Base-by-base conservation (phyloP, 2,888 invertebrate genomes). In the Dolomedes plantarius region DNA sequence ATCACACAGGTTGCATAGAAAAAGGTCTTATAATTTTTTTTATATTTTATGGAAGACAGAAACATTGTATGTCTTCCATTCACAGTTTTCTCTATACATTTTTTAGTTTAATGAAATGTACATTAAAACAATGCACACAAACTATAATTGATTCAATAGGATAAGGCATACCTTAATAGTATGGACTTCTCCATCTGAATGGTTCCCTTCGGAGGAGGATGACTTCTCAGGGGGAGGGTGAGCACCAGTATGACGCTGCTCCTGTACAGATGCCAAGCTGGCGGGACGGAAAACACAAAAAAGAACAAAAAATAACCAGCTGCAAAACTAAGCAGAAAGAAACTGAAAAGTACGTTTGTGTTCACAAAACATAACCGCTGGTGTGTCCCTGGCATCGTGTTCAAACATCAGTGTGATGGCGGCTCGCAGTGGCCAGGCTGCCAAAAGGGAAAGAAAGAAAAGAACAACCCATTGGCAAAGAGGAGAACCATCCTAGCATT, bases 241-340 rank as follows among this genome's bases (percentile, higher is more conserved):
- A 89, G 85, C 87, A 78, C 87, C 89, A 46, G 88, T 89, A 79
- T 89, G 88, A 56, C 97, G 94, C 92, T 98, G 97, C 92, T 98
- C 98, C 93, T 98, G 98, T 64, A 98, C 98, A 92, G 97, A 97
- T 64, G 98, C 98, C 92, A 98, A 94, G 91, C 98, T 98, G 91
- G 68, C 72, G 78, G 71, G 71, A 50, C 68, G 77, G 83, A 71
- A 76, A 83, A 76, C 74, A 68, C 74, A 76, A 86, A 74, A 72
- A 71, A 68, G 69, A 86, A 39, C 41, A 86, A 86, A 78, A 67
- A 78, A 85, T 72, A 85, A 79, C 80, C 79, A 76, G 79, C 80
- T 79, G 86, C 79, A 86, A 71, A 86, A 86, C 86, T 75, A 86
- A 80, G 86, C 71, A 79, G 72, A 78, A 68, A 74, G 46, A 65